Percentiles rank a stretch among this genome's conserved stretches.
Evolutionary conservation across 2,888 invertebrate genomes (phyloP).

Genomic region (Hirtodrosophila histrioides): DNA sequence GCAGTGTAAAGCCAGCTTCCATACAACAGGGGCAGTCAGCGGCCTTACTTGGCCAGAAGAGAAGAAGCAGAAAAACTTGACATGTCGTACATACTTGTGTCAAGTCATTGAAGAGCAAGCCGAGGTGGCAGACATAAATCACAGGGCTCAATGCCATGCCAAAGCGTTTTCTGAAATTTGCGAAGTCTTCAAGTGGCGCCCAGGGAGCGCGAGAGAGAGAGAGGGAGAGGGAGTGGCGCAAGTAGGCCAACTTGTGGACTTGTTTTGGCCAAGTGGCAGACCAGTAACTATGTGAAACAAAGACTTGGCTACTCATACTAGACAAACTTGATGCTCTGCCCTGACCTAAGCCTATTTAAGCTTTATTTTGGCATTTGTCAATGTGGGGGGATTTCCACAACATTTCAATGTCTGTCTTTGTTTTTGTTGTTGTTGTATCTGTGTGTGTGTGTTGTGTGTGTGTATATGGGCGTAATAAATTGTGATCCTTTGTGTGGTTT

Average conservation of each 20-base stretch:
- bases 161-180: constrained; percentile 37
- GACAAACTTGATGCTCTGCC: constrained; percentile 30
- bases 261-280: constrained; percentile 33
- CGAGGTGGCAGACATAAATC: constrained; percentile 69
- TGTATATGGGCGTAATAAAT: constrained; percentile 63
- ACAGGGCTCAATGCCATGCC: constrained; percentile 51
- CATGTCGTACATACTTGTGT: constrained; percentile 53
- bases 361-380: constrained; percentile 79
- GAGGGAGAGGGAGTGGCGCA: neutral
- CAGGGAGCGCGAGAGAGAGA: too few relatives aligned
- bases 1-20: constrained; percentile 24
- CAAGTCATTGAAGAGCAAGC: constrained; percentile 40
- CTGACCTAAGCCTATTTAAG: constrained; percentile 73
- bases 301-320: constrained; percentile 22
- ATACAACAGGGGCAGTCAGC: neutral
- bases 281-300: constrained; percentile 53
- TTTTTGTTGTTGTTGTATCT: neutral
- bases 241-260: constrained; percentile 25
- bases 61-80: constrained; percentile 21
- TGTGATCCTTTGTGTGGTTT: constrained; percentile 67
- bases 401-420: constrained; percentile 51
- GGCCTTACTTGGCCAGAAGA: constrained; percentile 7
- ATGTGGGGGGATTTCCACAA: constrained; percentile 68
- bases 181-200: constrained; percentile 29
- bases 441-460: constrained; percentile 1